Percentiles rank a stretch among this genome's conserved stretches.
These are phyloP conservation scores for Spodoptera frugiperda DNA, from an alignment of 1,140 invertebrate genomes.

Conservation along the genomic window DNA sequence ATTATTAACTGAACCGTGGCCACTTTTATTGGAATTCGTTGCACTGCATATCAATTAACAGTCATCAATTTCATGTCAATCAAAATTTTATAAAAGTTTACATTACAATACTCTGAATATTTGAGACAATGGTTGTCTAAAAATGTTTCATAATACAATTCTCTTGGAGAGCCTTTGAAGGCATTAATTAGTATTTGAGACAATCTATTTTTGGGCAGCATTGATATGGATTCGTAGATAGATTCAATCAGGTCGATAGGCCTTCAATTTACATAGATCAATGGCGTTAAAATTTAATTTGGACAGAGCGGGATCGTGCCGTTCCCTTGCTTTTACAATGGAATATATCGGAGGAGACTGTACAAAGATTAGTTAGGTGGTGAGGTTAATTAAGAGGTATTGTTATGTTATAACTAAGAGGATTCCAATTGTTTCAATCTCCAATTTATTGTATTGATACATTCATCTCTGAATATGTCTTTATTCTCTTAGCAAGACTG, in stretches of 20 bases:
- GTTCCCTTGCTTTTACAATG: conserved; percentile 24
- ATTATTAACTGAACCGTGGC: neutral
- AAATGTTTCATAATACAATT: neutral
- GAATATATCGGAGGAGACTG: conserved; percentile 10
- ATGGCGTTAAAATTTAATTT: conserved; percentile 49
- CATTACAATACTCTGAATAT: too few species aligned
- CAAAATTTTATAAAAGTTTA: neutral
- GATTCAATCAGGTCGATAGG: conserved; percentile 50
- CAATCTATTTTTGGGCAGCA: conserved; percentile 20
- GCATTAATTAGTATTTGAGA: conserved; percentile 13
- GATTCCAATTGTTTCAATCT: too few species aligned
- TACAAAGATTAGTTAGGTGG: conserved; percentile 7
- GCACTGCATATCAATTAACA: conserved; percentile 4
- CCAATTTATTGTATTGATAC: too few species aligned
- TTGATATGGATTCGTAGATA: conserved; percentile 51
- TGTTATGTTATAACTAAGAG: too few species aligned
- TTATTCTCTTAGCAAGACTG: too few species aligned
- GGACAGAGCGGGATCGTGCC: neutral
- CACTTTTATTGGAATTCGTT: neutral
- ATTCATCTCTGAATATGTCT: too few species aligned
- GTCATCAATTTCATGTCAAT: neutral
- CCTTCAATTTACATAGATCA: conserved; percentile 53
- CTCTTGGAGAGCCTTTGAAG: neutral
- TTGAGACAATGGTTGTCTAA: neutral
- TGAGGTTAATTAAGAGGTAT: neutral